phyloP scores from a whole-genome alignment of 2,888 invertebrate species.

The Andrena flavipes region DNA sequence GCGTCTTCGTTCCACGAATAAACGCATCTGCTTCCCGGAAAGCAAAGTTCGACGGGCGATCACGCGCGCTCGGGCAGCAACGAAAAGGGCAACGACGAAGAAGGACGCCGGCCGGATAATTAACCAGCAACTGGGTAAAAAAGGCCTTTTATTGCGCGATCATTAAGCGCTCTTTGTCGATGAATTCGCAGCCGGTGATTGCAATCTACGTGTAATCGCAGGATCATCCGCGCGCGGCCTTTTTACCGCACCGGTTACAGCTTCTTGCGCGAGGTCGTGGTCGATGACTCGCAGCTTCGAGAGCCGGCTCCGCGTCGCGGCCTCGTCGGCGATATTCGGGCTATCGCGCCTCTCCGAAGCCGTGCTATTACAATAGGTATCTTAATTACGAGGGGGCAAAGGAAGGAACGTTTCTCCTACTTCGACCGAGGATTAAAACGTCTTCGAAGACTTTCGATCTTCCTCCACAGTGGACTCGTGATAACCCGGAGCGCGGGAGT shows the following conservation, averaged over 20 bases:
- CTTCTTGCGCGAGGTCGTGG: constrained; percentile 61
- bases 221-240: constrained; percentile 54
- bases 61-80: not conserved
- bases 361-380: not conserved
- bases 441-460: not conserved
- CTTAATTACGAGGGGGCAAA: not conserved
- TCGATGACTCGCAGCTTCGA: constrained; percentile 54
- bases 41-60: constrained; percentile 19
- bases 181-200: constrained; percentile 59
- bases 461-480: too few species aligned
- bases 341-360: not conserved
- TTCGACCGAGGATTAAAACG: not conserved
- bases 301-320: constrained; percentile 7
- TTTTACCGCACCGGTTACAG: constrained; percentile 39
- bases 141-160: constrained; percentile 58
- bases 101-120: constrained; percentile 55
- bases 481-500: too few species aligned
- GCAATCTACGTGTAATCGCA: constrained; percentile 58
- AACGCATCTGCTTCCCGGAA: constrained; percentile 57
- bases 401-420: not conserved
- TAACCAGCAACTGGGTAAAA: constrained; percentile 54
- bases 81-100: constrained; percentile 30
- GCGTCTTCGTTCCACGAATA: not conserved
- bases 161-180: constrained; percentile 64
- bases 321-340: constrained; percentile 10